Conservation (phyloP, 2,888 invertebrate species). For the Psylliodes chrysocephalus region DNA sequence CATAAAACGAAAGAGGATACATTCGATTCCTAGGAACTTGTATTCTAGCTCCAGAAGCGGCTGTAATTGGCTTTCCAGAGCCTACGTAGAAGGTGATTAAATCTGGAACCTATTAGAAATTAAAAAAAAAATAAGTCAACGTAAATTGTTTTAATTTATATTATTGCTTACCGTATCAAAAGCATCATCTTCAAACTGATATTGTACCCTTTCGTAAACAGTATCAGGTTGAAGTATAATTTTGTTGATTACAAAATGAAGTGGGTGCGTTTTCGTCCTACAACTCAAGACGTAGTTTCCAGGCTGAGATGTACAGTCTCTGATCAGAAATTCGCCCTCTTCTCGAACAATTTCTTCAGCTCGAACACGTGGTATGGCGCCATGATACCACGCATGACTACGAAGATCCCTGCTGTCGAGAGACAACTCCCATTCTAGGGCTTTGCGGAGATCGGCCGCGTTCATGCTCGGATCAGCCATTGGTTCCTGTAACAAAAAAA, state of each 20-base stretch:
- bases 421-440: constrained; percentile 88
- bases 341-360: constrained; percentile 86
- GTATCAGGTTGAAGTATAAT: constrained; percentile 82
- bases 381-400: constrained; percentile 95
- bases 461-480: constrained; percentile 64
- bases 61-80: constrained; percentile 88
- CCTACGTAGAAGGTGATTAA: constrained; percentile 90
- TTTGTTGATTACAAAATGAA: constrained; percentile 95
- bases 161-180: constrained; percentile 74
- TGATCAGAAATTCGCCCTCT: constrained; percentile 89
- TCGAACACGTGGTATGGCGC: constrained; percentile 81
- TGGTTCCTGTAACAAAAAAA: constrained; percentile 63
- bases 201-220: constrained; percentile 91
- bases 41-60: constrained; percentile 88
- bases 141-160: background rate
- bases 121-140: no score
- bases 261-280: constrained; percentile 79
- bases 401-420: constrained; percentile 84
- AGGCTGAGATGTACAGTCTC: constrained; percentile 93
- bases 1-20: constrained; percentile 81
- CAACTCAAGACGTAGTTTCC: constrained; percentile 96
- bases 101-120: constrained; percentile 74
- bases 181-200: constrained; percentile 84
- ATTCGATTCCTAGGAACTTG: constrained; percentile 85
- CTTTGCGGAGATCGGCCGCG: constrained; percentile 62